Base-by-base conservation (phyloP, 2,888 invertebrate genomes). In the Onthophagus sagittarius region DNA sequence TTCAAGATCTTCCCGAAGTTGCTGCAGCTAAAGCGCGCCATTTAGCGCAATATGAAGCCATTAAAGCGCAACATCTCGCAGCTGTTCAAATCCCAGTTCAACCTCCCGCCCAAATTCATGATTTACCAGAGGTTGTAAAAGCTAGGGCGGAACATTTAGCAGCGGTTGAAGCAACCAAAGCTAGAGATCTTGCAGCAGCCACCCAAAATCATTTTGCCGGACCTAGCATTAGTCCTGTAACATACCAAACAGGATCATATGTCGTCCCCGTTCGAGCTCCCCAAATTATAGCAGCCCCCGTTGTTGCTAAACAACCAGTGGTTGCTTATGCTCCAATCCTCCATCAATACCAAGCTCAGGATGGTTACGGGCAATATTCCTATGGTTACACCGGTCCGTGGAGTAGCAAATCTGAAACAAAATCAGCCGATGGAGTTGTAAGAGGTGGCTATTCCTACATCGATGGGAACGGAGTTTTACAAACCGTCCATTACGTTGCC, bases 361-460 rank as follows among this genome's bases (percentile, higher is more conserved):
- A 88, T 77, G 75, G 75, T 73, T 79, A 74, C 63, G 89, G 88
- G 6, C 88, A 88, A 78, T 89, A 89, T 83, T 86, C 86, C 74
- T 89, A 89, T 81, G 91, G 91, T 31, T 91, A 91, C 82, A 84
- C 88, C 11, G 90, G 89, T 77, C 90, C 90, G 73, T 88, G 89
- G 70, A 90, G 90, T 78, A 87, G 91, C 76, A 91, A 91, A 81
- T 86, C 88, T 31, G 92, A 92, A 83, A 85, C 88, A 0, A 88
- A 89, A 74, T 85, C 88, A 3, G 85, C 88, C 73, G 89, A 90
- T 79, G 91, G 91, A 11, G 87, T 89, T 13, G 90, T 90, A 3
- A 87, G 88, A 74, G 91, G 91, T 69, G 90, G 89, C 64, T 92
- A 92, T 81, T 90, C 91, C 62, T 92, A 92, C 81, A 88, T 92